Evolutionary conservation across 2,888 invertebrate species (phyloP).

Genomic region (Diaperis boleti): DNA sequence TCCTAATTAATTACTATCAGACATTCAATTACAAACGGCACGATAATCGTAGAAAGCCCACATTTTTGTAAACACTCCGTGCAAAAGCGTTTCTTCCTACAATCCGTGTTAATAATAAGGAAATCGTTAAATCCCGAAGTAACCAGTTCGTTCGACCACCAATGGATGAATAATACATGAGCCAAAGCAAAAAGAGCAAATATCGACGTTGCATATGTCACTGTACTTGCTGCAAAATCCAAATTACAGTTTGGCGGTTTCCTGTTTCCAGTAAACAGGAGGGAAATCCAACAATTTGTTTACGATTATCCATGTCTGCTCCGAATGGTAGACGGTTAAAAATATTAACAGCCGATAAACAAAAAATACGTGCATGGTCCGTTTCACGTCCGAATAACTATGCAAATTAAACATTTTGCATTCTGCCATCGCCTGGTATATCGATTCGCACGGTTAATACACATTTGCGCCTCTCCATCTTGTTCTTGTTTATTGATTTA

Average conservation of each 20-base stretch:
- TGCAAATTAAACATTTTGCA: slow-evolving; percentile 34
- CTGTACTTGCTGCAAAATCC: slow-evolving; percentile 4
- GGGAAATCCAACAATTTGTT: background rate
- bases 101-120: slow-evolving; percentile 22
- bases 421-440: slow-evolving; percentile 33
- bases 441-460: slow-evolving; percentile 38
- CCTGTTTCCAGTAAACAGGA: background rate
- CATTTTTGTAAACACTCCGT: background rate
- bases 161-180: slow-evolving; percentile 27
- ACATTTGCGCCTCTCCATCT: slow-evolving; percentile 36
- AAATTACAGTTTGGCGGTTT: slow-evolving; percentile 10
- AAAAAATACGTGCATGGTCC: slow-evolving; percentile 20
- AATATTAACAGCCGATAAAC: slow-evolving; percentile 16
- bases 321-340: background rate
- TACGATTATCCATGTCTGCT: background rate
- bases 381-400: slow-evolving; percentile 36
- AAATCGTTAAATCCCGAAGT: slow-evolving; percentile 28
- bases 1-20: background rate
- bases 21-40: slow-evolving; percentile 8
- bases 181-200: slow-evolving; percentile 4
- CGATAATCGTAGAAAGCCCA: background rate
- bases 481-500: slow-evolving; percentile 38
- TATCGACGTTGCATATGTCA: slow-evolving; percentile 6
- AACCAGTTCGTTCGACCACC: slow-evolving; percentile 11
- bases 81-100: slow-evolving; percentile 16